Evolutionary conservation across 2,797 vertebrate genomes (phyloP).

Genomic region (Sebastes nivosus): DNA sequence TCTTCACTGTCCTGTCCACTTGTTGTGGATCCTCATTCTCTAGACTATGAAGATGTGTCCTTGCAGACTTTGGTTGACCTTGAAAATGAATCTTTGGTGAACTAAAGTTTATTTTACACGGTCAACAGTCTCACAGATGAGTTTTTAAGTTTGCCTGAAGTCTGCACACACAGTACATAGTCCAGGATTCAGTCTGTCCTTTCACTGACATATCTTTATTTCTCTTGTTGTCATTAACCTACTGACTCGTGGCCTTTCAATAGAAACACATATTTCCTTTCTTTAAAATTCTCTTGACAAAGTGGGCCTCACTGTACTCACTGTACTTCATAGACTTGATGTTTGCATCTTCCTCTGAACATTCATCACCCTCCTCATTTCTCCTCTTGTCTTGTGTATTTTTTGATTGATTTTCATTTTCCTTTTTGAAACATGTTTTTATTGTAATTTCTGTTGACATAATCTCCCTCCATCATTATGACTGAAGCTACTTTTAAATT

Average conservation of each 20-base stretch:
- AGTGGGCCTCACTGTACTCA: conserved; percentile 6
- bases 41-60: conserved; percentile 27
- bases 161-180: conserved; percentile 22
- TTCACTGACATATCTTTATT: conserved; percentile 42
- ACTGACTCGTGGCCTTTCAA: conserved; percentile 9
- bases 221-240: conserved; percentile 33
- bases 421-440: neutral
- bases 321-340: conserved; percentile 1
- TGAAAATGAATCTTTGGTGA: conserved; percentile 26
- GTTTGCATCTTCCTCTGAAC: conserved; percentile 30
- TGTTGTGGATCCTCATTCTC: conserved; percentile 10
- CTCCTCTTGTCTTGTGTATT: neutral
- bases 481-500: conserved; percentile 33
- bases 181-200: conserved; percentile 16
- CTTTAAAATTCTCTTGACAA: neutral
- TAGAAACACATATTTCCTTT: conserved; percentile 3
- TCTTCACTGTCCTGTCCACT: conserved; percentile 44
- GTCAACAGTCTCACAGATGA: neutral
- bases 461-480: conserved; percentile 58
- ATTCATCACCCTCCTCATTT: conserved; percentile 1
- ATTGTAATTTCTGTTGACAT: neutral
- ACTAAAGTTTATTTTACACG: neutral
- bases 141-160: conserved; percentile 40
- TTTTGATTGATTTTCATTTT: conserved; percentile 18
- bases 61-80: conserved; percentile 42